Evolutionary conservation across 2,797 vertebrate genomes (phyloP).

Genomic region (Alfaro cultratus): DNA sequence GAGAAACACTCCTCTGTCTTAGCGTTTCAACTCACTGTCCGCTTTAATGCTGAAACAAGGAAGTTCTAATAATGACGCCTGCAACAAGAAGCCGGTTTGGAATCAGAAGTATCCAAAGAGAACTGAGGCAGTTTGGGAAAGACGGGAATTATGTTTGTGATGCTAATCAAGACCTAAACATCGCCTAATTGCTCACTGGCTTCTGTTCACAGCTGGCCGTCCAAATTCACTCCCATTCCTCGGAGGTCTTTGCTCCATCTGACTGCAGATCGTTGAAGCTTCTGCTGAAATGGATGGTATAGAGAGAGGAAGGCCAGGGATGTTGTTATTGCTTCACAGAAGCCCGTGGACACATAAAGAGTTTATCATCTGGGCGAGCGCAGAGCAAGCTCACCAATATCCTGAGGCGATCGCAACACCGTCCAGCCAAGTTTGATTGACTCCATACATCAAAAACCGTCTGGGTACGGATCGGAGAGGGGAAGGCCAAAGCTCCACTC

Average conservation of each 20-base stretch:
- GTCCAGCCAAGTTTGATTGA: conserved; percentile 70
- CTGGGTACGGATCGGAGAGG: conserved; percentile 4
- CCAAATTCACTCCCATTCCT: not conserved
- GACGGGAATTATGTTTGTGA: not conserved
- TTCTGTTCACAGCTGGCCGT: not conserved
- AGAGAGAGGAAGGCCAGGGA: conserved; percentile 44
- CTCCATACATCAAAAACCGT: conserved; percentile 66
- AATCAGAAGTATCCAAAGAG: not conserved
- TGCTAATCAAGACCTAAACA: conserved; percentile 5
- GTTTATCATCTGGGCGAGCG: conserved; percentile 61
- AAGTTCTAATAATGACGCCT: not conserved
- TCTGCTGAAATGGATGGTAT: conserved; percentile 41
- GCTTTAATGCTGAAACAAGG: not conserved
- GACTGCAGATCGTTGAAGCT: conserved; percentile 10
- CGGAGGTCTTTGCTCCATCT: not conserved
- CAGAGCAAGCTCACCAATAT: conserved; percentile 59
- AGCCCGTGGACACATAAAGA: conserved; percentile 66
- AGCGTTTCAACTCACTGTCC: not conserved
- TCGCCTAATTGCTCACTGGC: conserved; percentile 1
- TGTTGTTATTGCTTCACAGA: conserved; percentile 62
- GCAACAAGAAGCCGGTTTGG: not conserved
- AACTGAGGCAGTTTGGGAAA: not conserved
- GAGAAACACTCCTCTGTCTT: not conserved
- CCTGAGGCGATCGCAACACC: conserved; percentile 55
- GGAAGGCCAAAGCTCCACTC: conserved; percentile 7